Evolutionary conservation across 2,797 vertebrate genomes (phyloP).

Genomic region (Syndactyla subalaris): DNA sequence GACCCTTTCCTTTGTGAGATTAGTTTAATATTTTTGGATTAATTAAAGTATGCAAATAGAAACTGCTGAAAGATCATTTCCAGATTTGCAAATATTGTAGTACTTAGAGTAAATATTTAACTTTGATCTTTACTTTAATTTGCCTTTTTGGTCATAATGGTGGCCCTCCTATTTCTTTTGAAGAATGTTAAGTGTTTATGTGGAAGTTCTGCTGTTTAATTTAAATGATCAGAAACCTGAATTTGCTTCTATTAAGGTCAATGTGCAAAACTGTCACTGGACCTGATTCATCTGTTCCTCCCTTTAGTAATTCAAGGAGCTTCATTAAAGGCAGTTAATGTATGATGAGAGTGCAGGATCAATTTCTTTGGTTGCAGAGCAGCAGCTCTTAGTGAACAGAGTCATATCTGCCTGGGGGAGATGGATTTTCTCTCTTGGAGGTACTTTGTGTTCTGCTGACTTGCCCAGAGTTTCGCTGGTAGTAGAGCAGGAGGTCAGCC

Average conservation of each 20-base stretch:
- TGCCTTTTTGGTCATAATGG: neutral
- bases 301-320: neutral
- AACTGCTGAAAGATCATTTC: constrained; percentile 40
- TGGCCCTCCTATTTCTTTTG: neutral
- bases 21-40: constrained; percentile 71
- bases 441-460: neutral
- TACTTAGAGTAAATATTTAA: constrained; percentile 26
- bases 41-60: constrained; percentile 69
- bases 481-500: neutral
- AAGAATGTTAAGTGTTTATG: neutral
- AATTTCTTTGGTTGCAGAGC: neutral
- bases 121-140: constrained; percentile 50
- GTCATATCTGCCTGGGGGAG: accelerated
- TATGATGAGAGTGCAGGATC: neutral
- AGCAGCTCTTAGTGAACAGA: neutral
- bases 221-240: neutral
- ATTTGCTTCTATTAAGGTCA: neutral
- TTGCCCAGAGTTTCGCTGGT: accelerated
- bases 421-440: neutral
- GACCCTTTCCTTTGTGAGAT: constrained; percentile 76
- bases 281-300: neutral
- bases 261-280: neutral
- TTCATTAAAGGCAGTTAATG: neutral
- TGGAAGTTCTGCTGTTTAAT: neutral
- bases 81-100: constrained; percentile 41